phyloP scores from a whole-genome alignment of 2,113 vertebrate genomes.

The Cebus imitator region DNA sequence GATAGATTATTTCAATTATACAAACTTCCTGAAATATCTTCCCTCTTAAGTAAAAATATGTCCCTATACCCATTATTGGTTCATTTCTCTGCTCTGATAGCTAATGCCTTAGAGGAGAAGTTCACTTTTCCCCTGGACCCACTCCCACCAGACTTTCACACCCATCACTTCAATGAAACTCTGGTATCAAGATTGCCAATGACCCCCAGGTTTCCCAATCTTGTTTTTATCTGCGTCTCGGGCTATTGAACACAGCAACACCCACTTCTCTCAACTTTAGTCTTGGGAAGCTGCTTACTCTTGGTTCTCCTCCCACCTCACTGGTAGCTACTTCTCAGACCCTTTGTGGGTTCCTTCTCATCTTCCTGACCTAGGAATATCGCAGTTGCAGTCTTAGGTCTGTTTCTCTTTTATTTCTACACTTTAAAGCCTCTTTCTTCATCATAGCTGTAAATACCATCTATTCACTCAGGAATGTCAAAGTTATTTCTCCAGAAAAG shows the following conservation, averaged over 20 bases:
- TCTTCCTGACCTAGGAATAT: not conserved
- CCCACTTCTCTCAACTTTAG: not conserved
- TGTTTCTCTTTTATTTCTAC: not conserved
- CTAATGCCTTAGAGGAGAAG: not conserved
- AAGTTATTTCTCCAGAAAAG: not conserved
- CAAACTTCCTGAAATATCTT: not conserved
- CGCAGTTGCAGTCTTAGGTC: accelerated
- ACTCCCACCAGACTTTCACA: not conserved
- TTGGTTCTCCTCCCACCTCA: not conserved
- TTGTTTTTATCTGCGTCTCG: not conserved
- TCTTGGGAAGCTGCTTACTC: accelerated
- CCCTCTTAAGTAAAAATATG: not conserved
- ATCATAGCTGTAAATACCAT: not conserved
- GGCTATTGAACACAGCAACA: not conserved
- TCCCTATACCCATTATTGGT: not conserved
- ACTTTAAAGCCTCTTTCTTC: not conserved
- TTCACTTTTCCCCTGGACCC: not conserved
- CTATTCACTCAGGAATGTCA: not conserved
- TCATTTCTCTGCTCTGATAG: not conserved
- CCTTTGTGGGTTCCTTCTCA: not conserved
- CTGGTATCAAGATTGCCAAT: not conserved
- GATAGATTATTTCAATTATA: not conserved
- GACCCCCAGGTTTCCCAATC: no score
- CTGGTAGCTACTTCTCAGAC: not conserved
- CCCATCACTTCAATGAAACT: not conserved